Evolutionary conservation across 2,113 vertebrate species (phyloP).

Genomic region (Crotalus helleri): DNA sequence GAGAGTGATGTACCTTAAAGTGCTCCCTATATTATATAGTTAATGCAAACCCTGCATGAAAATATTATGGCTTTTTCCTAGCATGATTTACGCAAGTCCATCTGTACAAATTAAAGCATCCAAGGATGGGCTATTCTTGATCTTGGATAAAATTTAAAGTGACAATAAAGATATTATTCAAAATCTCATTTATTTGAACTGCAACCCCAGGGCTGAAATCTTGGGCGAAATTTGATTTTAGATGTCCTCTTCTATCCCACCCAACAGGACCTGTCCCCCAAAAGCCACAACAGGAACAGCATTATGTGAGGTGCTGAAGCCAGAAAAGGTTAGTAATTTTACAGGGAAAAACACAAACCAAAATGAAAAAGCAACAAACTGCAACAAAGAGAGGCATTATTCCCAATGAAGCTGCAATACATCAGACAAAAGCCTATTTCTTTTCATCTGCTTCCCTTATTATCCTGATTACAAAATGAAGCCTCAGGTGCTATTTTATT

Average conservation of each 20-base stretch:
- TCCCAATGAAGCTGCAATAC: slow-evolving; percentile 30
- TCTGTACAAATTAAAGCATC: background rate
- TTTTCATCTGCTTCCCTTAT: slow-evolving; percentile 51
- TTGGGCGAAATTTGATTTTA: background rate
- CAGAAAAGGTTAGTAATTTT: background rate
- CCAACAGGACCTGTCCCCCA: background rate
- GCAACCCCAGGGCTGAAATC: background rate
- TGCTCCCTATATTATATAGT: background rate
- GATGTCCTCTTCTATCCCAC: background rate
- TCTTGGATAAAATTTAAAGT: background rate
- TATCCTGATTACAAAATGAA: slow-evolving; percentile 38
- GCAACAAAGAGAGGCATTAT: slow-evolving; percentile 15
- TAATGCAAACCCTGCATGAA: background rate
- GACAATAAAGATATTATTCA: too few relatives aligned
- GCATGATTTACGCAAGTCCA: background rate
- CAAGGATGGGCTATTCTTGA: background rate
- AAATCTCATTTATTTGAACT: background rate
- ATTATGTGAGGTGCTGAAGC: background rate
- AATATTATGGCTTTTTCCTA: background rate
- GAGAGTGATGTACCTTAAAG: background rate
- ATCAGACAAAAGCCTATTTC: slow-evolving; percentile 32
- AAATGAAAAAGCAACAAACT: background rate
- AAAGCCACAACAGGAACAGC: background rate
- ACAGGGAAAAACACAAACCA: background rate
- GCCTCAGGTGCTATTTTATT: slow-evolving; percentile 38